A percentile compares a stretch with the other conserved stretches of the same genome.
Conservation (phyloP, 2,888 invertebrate genomes). For the Drosophila birchii region DNA sequence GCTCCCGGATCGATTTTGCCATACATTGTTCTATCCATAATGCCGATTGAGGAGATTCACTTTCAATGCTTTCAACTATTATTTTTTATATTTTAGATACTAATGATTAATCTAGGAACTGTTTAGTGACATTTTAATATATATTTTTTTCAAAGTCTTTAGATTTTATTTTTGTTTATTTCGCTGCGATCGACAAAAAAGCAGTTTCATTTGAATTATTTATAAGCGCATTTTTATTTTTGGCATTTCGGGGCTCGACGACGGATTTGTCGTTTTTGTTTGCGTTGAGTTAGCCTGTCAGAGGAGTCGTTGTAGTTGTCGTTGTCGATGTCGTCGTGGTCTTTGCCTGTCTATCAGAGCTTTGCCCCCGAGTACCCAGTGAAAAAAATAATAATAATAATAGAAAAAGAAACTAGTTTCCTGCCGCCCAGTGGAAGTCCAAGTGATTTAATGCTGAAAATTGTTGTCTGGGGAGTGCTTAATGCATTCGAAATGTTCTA, state of each 20-base stretch:
- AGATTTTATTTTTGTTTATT: constrained; percentile 19
- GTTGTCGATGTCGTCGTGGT: constrained; percentile 44
- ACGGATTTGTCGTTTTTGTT: constrained; percentile 72
- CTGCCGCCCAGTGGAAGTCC: constrained; percentile 34
- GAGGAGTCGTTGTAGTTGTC: constrained; percentile 53
- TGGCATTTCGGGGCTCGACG: constrained; percentile 62
- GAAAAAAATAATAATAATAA: constrained; percentile 1
- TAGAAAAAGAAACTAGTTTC: constrained; percentile 19
- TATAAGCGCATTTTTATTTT: constrained; percentile 77
- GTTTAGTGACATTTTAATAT: constrained; percentile 16
- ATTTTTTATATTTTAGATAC: constrained; percentile 47
- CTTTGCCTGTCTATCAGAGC: constrained; percentile 45
- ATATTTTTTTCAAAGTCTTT: constrained; percentile 13
- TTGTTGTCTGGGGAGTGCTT: constrained; percentile 36
- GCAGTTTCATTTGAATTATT: constrained; percentile 62
- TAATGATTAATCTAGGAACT: constrained; percentile 42
- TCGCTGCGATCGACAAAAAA: constrained; percentile 28
- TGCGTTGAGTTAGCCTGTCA: constrained; percentile 68
- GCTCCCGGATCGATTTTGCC: constrained; percentile 94
- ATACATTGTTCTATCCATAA: constrained; percentile 95
- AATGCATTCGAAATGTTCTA: constrained; percentile 21
- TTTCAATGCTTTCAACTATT: constrained; percentile 41
- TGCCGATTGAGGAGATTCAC: constrained; percentile 32
- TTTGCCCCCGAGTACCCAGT: constrained; percentile 20
- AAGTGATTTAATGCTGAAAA: constrained; percentile 26